These are phyloP conservation scores for Cryptotis parvus DNA, from an alignment of 2,113 vertebrate genomes.

Conservation along the genomic window DNA sequence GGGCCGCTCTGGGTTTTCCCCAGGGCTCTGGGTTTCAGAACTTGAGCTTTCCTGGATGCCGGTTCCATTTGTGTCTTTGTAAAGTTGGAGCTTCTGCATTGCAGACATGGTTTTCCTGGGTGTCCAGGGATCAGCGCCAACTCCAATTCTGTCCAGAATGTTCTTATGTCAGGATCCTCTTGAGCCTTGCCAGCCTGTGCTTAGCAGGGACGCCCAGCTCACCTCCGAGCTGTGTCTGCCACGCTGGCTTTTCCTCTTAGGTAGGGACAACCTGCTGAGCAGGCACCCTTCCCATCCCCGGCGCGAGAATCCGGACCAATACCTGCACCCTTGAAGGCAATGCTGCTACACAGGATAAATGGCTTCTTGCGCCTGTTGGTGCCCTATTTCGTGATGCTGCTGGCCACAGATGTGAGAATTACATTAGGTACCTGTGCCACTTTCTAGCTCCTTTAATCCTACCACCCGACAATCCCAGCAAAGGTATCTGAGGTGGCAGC, in stretches of 20 bases:
- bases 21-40: conserved; percentile 43
- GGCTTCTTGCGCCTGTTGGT: not conserved
- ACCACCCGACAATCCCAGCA: conserved; percentile 78
- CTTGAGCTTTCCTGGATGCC: conserved; percentile 37
- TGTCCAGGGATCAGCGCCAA: conserved; percentile 57
- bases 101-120: conserved; percentile 66
- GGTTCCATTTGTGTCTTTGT: conserved; percentile 60
- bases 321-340: not conserved
- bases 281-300: not conserved
- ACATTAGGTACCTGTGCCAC: conserved; percentile 81
- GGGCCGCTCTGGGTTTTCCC: conserved; percentile 66
- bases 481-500: conserved; percentile 67
- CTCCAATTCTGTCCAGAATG: conserved; percentile 56
- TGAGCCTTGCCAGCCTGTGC: conserved; percentile 71
- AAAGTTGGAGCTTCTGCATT: conserved; percentile 46
- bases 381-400: conserved; percentile 67
- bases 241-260: not conserved
- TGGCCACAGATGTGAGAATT: conserved; percentile 82
- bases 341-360: not conserved
- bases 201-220: conserved; percentile 70
- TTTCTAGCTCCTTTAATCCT: conserved; percentile 83
- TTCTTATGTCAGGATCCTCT: conserved; percentile 74
- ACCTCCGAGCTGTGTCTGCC: not conserved
- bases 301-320: not conserved
- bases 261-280: not conserved